A percentile compares a stretch with the other conserved stretches of the same genome.
These are phyloP conservation scores for Abscondita cerata DNA, from an alignment of 2,888 invertebrate genomes.

Conservation along the genomic window DNA sequence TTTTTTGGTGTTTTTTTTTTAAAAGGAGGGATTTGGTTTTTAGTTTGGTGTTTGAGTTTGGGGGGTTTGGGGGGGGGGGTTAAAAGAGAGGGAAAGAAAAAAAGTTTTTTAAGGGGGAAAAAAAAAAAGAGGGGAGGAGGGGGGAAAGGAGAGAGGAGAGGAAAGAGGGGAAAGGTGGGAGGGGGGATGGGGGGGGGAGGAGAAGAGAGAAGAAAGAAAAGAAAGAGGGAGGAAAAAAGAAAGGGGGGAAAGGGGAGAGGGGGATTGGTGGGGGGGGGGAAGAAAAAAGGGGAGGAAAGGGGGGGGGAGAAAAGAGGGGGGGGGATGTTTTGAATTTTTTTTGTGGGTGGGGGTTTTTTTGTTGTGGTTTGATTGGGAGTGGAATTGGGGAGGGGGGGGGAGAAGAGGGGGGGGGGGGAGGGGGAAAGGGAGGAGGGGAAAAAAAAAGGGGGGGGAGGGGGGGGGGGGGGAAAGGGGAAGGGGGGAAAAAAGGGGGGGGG, in stretches of 20 bases:
- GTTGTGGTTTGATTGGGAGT: too few relatives aligned
- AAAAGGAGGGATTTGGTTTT: too few relatives aligned
- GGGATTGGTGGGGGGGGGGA: neutral
- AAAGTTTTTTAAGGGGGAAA: too few relatives aligned
- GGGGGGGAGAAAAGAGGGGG: too few relatives aligned
- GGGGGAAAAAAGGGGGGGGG: neutral
- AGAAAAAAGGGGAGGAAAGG: too few relatives aligned
- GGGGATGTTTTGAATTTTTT: too few relatives aligned
- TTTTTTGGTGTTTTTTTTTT: too few relatives aligned
- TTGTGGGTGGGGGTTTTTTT: too few relatives aligned
- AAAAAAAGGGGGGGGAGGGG: neutral
- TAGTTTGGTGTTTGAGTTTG: too few relatives aligned
- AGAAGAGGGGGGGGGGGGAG: conserved; percentile 4
- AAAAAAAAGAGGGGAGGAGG: neutral
- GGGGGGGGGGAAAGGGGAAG: neutral
- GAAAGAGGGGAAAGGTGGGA: neutral
- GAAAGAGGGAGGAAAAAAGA: neutral
- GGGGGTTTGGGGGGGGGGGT: neutral
- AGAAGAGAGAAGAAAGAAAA: neutral
- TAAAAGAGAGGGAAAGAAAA: neutral
- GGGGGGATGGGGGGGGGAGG: neutral
- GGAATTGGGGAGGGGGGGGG: neutral
- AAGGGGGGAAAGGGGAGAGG: neutral
- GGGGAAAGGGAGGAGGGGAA: neutral
- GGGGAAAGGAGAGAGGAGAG: neutral